Evolutionary conservation across 2,113 vertebrate species (phyloP), one percentile per base, ranked within the genome.

Genomic region (Sus scrofa): DNA sequence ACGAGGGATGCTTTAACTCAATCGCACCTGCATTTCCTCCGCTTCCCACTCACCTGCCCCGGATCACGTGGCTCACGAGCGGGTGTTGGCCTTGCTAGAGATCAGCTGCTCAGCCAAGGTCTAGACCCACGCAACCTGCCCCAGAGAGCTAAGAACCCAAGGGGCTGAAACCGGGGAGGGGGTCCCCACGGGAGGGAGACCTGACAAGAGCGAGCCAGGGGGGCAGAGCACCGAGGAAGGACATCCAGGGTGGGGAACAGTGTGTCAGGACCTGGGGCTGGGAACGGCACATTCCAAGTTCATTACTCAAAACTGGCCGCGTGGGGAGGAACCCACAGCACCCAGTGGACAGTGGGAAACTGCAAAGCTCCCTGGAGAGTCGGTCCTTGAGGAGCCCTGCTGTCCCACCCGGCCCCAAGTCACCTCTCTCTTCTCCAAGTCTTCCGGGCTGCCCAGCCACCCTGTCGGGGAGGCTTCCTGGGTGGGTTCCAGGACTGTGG

Each of bases 401-500:
- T 15, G 15, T 8, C 30, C 10, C 1, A 0, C 27, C 60, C 50
- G 16, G 67, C 63, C 67, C 70, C 16, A 0, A 8, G 70, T 20
- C 7, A 1, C 65, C 26, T 44, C 70, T n/a, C 32, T 26, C n/a
- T 19, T 18, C 62, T 62, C 44, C 37, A 9, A 20, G 6, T 11
- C 26, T 20, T 24, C 13, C 14, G 14, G 24, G 2, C 44, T 6
- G 27, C 52, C 22, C 6, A 2, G 24, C 10, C 71, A 32, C 50
- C 44, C 34, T 32, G 37, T 32, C 65, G 71, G 6, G 70, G 71
- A 60, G 60, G 84, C 30, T n/a, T 24, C 75, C 71, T 44, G 63
- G 68, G 18, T 3, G 1, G 30, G 3, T 19, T 50, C 19, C 9
- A 15, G 44, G 22, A 19, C 1, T 0, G 0, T 9, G 27, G 24